A percentile compares a stretch with the other conserved stretches of the same genome.
These are phyloP conservation scores for Notarius quadriscutis DNA, from an alignment of 2,113 vertebrate genomes.

Conservation along the genomic window DNA sequence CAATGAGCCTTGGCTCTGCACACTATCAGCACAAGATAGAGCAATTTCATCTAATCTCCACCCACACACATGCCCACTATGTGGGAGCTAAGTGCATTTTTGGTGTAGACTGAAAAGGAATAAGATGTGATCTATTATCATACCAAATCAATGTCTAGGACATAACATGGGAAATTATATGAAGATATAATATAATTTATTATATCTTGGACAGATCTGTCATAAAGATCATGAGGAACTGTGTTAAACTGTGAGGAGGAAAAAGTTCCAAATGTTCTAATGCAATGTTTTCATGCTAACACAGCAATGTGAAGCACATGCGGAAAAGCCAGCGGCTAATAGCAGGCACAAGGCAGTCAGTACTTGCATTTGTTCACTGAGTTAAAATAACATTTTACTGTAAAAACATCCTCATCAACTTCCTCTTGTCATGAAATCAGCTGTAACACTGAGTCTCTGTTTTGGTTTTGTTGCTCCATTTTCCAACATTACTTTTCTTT, in stretches of 20 bases:
- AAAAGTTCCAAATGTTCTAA: not conserved
- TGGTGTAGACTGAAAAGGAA: not conserved
- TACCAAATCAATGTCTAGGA: not conserved
- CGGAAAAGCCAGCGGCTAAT: not conserved
- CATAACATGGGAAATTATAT: not conserved
- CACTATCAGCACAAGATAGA: not conserved
- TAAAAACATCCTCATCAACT: not conserved
- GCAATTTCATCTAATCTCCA: not conserved
- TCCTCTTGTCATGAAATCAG: not conserved
- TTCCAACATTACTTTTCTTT: not conserved
- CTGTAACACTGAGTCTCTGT: not conserved
- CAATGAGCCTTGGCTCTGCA: not conserved
- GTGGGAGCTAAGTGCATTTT: not conserved
- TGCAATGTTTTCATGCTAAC: slow-evolving; percentile 25
- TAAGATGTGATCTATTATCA: not conserved
- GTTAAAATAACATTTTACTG: not conserved
- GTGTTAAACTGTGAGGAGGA: not conserved
- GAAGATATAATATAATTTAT: not conserved
- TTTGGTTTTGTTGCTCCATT: not conserved
- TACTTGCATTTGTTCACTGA: not conserved
- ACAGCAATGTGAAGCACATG: not conserved
- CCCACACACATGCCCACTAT: not conserved
- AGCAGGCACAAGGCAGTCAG: not conserved
- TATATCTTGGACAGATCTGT: not conserved
- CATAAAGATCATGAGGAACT: not conserved